phyloP scores from a whole-genome alignment of 2,888 invertebrate species.

The Melanostoma mellinum region DNA sequence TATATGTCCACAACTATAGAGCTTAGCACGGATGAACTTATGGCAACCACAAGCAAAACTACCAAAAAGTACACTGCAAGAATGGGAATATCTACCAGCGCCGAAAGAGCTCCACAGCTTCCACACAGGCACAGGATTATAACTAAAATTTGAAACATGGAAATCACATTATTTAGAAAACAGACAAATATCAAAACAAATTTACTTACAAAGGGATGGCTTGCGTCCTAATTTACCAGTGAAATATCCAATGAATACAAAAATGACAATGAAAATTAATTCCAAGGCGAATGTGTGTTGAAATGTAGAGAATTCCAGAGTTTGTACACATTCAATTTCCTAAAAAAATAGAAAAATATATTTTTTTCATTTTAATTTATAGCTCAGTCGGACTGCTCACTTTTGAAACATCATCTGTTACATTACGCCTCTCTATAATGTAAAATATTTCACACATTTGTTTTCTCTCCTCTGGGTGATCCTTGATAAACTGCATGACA shows the following conservation, averaged over 20 bases:
- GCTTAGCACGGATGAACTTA: constrained; percentile 54
- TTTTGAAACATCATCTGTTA: too few species aligned
- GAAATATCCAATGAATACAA: constrained; percentile 74
- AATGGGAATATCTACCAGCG: constrained; percentile 47
- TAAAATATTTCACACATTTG: constrained; percentile 77
- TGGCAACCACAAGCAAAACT: constrained; percentile 44
- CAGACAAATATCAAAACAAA: not conserved
- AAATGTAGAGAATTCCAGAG: constrained; percentile 77
- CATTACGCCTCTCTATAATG: constrained; percentile 35
- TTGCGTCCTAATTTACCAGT: constrained; percentile 74
- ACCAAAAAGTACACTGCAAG: constrained; percentile 50
- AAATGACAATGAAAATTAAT: constrained; percentile 74
- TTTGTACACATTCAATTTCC: constrained; percentile 29
- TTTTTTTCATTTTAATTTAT: too few species aligned
- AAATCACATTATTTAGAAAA: not conserved
- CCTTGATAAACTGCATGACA: constrained; percentile 75
- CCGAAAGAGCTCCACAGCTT: constrained; percentile 37
- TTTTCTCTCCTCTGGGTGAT: constrained; percentile 72
- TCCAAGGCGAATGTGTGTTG: constrained; percentile 76
- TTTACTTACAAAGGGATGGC: constrained; percentile 73
- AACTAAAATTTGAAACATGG: constrained; percentile 24
- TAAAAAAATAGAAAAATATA: not conserved
- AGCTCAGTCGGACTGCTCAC: too few species aligned
- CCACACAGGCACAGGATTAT: constrained; percentile 54
- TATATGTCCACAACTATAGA: constrained; percentile 55